Evolutionary conservation across 2,797 vertebrate genomes (phyloP), one percentile per base, ranked within the genome.

Genomic region (Phalanger gymnotis): DNA sequence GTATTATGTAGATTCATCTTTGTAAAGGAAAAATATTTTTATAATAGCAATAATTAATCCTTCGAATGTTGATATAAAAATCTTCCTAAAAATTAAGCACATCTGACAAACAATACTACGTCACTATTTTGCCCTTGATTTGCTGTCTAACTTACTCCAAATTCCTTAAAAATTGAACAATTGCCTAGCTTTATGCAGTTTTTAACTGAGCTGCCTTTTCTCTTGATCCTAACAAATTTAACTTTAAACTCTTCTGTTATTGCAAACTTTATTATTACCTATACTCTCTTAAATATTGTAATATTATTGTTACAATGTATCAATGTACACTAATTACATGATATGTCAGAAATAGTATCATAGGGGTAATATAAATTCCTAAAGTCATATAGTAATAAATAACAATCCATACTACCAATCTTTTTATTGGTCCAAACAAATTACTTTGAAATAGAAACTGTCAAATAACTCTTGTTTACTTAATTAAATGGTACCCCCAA

Each of bases 161-260:
- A 61, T 92, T 22, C n/a, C 10, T 1, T 31, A 90, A n/a, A 93
- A 93, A 96, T 54, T 92, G 54, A 92, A 92, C 90, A 66, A 92
- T 61, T 95, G 4, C 92, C 56, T 92, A 51, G 61, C 52, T 4
- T n/a, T 81, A 0, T 90, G n/a, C 40, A 56, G 16, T 95, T 89
- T 81, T 96, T 91, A 90, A n/a, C 81, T 25, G 54, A 90, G 1
- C 30, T 66, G 25, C 10, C 73, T 47, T 47, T 87, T 87, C 25
- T 27, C 40, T 87, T 87, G 25, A 25, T 47, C 40, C 22, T 87
- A 87, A 51, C 40, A 87, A 47, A 87, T 51, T 81, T 87, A 87
- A 51, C 22, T 87, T 87, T 87, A 87, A 27, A 87, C 10, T 87
- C 40, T 87, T 22, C 40, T 51, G 25, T 87, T 51, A 47, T 87